phyloP scores from a whole-genome alignment of 2,797 vertebrate genomes.

The Avahi laniger region DNA sequence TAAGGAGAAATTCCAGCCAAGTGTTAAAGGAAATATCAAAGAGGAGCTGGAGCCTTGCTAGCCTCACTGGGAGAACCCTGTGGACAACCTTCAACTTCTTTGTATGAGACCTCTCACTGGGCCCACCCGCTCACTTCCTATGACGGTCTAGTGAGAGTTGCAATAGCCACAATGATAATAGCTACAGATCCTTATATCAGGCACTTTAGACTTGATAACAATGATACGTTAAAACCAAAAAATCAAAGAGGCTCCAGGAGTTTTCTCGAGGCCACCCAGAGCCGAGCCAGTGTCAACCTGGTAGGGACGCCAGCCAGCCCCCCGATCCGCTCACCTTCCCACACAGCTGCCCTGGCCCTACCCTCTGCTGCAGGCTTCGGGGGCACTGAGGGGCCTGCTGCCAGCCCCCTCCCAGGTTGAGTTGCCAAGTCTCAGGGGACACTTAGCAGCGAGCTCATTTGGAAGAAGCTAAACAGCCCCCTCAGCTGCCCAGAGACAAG shows the following conservation, averaged over 20 bases:
- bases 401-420: not conserved
- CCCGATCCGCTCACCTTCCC: not conserved
- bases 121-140: not conserved
- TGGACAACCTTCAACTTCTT: not conserved
- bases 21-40: not conserved
- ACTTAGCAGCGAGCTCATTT: not conserved
- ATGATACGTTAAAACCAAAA: not conserved
- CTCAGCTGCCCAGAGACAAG: not conserved
- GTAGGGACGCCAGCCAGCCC: too few relatives aligned
- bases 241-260: not conserved
- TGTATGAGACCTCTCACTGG: not conserved
- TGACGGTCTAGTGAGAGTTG: not conserved
- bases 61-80: not conserved
- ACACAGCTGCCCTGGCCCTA: rapidly evolving
- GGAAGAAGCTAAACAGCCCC: not conserved
- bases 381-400: not conserved
- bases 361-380: not conserved
- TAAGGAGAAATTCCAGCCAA: not conserved
- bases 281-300: not conserved
- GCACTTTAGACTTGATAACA: not conserved
- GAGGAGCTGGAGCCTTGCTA: not conserved
- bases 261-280: not conserved
- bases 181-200: not conserved
- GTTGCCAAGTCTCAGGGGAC: not conserved
- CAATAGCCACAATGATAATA: not conserved